phyloP scores from a whole-genome alignment of 2,888 invertebrate species.

The Charanyca ferruginea region DNA sequence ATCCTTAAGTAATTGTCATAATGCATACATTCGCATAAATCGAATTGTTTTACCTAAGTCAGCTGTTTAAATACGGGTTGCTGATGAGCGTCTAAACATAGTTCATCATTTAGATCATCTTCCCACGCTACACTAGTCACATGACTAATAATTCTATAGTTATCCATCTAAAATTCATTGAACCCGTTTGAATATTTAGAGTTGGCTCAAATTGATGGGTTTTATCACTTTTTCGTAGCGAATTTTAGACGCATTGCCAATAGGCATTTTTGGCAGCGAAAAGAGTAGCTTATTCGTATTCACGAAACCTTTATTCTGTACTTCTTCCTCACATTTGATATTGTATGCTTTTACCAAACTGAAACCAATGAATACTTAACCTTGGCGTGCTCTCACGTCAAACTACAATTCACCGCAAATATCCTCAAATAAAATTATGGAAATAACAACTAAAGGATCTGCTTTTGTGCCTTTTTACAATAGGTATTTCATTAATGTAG shows the following conservation, averaged over 20 bases:
- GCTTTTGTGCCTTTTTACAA: too few relatives aligned
- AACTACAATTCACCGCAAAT: too few relatives aligned
- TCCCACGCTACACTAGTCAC: constrained; percentile 28
- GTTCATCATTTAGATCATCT: neutral
- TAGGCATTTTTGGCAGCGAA: constrained; percentile 6
- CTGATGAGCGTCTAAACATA: constrained; percentile 15
- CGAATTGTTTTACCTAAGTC: constrained; percentile 2
- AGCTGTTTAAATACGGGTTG: constrained; percentile 40
- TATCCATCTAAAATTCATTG: constrained; percentile 20
- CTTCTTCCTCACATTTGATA: neutral
- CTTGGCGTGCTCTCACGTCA: too few relatives aligned
- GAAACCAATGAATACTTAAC: too few relatives aligned
- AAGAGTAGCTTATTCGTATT: neutral
- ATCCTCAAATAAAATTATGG: too few relatives aligned
- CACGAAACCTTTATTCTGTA: neutral
- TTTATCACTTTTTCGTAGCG: neutral
- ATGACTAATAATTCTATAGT: constrained; percentile 23
- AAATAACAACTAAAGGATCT: too few relatives aligned
- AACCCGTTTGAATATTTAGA: neutral
- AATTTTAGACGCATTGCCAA: neutral
- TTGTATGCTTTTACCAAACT: neutral
- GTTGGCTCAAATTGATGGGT: neutral
- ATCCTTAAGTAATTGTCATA: constrained; percentile 4
- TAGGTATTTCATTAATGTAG: too few relatives aligned
- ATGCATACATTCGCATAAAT: constrained; percentile 17